Evolutionary conservation across 2,113 vertebrate species (phyloP).

Genomic region (Chionomys nivalis): DNA sequence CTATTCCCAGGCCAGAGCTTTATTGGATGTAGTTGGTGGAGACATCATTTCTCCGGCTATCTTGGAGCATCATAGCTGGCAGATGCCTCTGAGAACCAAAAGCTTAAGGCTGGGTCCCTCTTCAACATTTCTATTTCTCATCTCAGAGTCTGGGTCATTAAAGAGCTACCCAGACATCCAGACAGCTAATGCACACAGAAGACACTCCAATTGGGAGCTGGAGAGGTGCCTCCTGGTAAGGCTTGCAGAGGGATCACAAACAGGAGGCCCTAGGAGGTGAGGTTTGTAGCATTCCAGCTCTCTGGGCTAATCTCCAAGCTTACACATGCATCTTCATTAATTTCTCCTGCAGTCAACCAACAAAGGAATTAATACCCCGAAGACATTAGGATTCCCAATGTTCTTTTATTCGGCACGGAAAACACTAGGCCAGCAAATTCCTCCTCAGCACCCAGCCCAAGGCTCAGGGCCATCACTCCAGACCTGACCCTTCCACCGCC

Average conservation of each 20-base stretch:
- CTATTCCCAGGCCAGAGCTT: too few species aligned
- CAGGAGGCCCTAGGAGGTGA: neutral
- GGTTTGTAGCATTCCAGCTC: neutral
- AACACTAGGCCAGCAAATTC: neutral
- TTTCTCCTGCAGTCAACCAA: neutral
- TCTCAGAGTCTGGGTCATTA: neutral
- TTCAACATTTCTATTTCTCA: too few species aligned
- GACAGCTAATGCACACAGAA: constrained; percentile 21
- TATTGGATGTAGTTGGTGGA: too few species aligned
- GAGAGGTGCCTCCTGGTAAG: neutral
- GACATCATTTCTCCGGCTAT: too few species aligned
- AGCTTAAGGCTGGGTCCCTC: too few species aligned
- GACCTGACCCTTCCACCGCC: neutral
- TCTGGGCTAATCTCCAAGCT: neutral
- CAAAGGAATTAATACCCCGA: neutral
- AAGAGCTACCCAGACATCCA: neutral
- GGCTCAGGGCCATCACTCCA: neutral
- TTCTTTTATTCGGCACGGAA: neutral
- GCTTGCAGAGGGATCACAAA: neutral
- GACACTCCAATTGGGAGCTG: neutral
- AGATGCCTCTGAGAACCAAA: too few species aligned
- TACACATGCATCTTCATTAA: neutral
- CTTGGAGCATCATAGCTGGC: too few species aligned
- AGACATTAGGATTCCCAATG: neutral
- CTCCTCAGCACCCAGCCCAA: neutral